phyloP scores from a whole-genome alignment of 2,113 vertebrate genomes.

The Rattus rattus region DNA sequence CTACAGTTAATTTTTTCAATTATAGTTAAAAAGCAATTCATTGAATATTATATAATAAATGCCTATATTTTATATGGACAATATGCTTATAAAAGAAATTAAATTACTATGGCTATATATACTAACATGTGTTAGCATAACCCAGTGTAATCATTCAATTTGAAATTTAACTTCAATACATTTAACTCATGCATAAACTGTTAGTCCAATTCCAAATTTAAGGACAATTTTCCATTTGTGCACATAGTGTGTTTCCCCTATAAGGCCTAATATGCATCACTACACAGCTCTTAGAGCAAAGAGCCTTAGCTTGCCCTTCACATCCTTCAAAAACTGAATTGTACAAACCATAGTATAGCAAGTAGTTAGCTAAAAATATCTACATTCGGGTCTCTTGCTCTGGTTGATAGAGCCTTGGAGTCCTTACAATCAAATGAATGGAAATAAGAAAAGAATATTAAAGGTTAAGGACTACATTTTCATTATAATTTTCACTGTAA shows the following conservation, averaged over 20 bases:
- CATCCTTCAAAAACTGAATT: neutral
- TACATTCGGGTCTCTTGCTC: neutral
- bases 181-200: neutral
- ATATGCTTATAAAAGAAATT: neutral
- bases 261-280: neutral
- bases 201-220: neutral
- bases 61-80: neutral
- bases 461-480: constrained; percentile 84
- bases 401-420: neutral
- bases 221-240: neutral
- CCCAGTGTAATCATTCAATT: neutral
- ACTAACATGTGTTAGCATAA: neutral
- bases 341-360: neutral
- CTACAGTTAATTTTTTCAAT: constrained; percentile 20
- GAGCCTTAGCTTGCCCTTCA: neutral
- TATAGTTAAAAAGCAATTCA: neutral
- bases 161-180: neutral
- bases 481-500: constrained; percentile 83
- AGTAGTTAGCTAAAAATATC: neutral
- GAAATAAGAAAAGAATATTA: constrained; percentile 83
- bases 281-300: neutral
- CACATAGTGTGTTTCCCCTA: neutral
- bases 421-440: constrained; percentile 77
- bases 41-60: neutral
- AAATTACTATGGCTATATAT: neutral